Base-by-base conservation (phyloP, 37 sponge, comb jelly and placozoan species). In the Eunapius fragilis region DNA sequence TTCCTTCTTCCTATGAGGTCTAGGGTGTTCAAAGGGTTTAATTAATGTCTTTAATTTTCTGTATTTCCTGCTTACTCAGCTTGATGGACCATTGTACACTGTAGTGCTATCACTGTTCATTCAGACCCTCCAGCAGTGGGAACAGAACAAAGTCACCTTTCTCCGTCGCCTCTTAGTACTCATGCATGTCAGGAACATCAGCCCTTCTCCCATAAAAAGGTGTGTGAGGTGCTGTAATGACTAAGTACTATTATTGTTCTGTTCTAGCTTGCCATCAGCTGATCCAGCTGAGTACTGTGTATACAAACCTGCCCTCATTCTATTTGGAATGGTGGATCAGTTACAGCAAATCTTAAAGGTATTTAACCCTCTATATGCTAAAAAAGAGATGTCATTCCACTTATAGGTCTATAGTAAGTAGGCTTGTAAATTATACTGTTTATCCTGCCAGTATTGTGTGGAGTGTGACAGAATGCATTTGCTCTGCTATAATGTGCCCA, bases 1-100 rank as follows among this genome's bases (percentile, higher is more conserved):
- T 96, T 19, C 10, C 86, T 70, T 80, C 89, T 31, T 33, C 91
- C 27, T 96, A 96, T 79, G 96, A 93, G 92, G 96, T 93, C 47
- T 0, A 19, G n/a, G n/a, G n/a, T n/a, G n/a, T n/a, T n/a, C 81
- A 81, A 12, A 24, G 6, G 34, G 24, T 32, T 37, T 3, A 72
- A 67, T 5, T 25, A 10, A 12, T 30, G 5, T 13, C 28, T 70
- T 70, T 2, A 25, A 25, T 70, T 81, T 14, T 67, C 32, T 31
- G 25, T 31, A 30, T 19, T 80, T 10, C 72, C 34, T 27, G 24
- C 84, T 75, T 4, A 31, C 70, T 10, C 58, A 96, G 96, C 68
- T 96, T 74, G 94, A 96, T 14, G 91, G 96, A 31, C 89, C 96
- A 0, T 70, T 71, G 74, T 85, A 93, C 68, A 33, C 34, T 4